Percentiles rank a stretch among this genome's conserved stretches.
phyloP scores from a whole-genome alignment of 2,113 vertebrate genomes.

The Urocitellus parryii region DNA sequence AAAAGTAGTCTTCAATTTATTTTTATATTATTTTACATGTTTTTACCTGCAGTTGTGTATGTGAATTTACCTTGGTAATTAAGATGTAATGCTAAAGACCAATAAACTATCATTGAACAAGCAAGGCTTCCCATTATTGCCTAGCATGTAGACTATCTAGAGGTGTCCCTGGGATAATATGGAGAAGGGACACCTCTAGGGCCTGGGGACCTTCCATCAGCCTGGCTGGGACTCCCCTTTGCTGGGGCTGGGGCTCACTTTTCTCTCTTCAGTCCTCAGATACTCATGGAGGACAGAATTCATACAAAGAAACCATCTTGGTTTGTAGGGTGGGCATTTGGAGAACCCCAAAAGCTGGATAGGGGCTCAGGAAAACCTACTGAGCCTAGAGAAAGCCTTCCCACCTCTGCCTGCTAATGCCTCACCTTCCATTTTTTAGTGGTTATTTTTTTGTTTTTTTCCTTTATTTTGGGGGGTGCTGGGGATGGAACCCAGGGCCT shows the following conservation, averaged over 20 bases:
- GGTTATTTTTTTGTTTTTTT: not conserved
- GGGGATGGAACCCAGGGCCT: not conserved
- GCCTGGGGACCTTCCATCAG: not conserved
- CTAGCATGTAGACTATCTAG: not conserved
- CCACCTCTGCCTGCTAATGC: too few species aligned
- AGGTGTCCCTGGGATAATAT: not conserved
- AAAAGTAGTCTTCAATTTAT: conserved; percentile 90
- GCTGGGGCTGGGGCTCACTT: conserved; percentile 35
- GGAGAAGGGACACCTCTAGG: not conserved
- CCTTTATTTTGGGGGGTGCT: not conserved
- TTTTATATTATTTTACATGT: conserved; percentile 93
- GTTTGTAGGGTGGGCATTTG: not conserved
- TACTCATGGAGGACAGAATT: not conserved
- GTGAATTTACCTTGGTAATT: conserved; percentile 90
- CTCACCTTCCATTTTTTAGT: not conserved
- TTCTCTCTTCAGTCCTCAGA: not conserved
- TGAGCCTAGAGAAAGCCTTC: not conserved
- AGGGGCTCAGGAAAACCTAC: not conserved
- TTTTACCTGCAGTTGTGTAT: conserved; percentile 90
- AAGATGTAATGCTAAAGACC: conserved; percentile 87
- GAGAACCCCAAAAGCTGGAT: not conserved
- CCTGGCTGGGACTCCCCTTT: not conserved
- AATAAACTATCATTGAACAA: conserved; percentile 87
- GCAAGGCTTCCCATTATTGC: not conserved
- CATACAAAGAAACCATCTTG: not conserved